Conservation (phyloP, 2,797 vertebrate species). For the Ctenochaetus hawaiiensis region DNA sequence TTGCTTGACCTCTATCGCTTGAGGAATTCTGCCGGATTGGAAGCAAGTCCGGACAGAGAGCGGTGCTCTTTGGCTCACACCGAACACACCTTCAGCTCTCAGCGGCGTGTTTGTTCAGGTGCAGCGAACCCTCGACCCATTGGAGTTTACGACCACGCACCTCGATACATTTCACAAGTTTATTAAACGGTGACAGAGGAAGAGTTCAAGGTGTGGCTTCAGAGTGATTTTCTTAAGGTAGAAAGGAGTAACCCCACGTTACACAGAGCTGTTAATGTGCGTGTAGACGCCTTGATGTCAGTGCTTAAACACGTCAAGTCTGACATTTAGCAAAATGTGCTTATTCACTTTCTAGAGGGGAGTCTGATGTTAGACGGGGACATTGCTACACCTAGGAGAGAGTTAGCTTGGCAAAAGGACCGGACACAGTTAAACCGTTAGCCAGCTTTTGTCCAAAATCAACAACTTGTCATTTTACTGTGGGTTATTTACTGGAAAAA, state of each 20-base stretch:
- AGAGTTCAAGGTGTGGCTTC: conserved; percentile 84
- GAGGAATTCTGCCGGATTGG: conserved; percentile 58
- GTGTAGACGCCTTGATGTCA: background rate
- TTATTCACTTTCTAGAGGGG: background rate
- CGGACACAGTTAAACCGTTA: no score
- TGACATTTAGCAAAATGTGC: background rate
- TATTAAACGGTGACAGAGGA: conserved; percentile 86
- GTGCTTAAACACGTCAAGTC: background rate
- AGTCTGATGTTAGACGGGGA: background rate
- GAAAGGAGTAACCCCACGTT: background rate
- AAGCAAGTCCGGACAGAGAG: conserved; percentile 19
- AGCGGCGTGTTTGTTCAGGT: conserved; percentile 93
- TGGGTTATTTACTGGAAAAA: background rate
- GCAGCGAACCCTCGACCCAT: conserved; percentile 76
- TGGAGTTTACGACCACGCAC: conserved; percentile 84
- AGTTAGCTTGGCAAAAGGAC: background rate
- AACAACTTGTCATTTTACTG: no score
- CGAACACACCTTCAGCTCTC: conserved; percentile 67
- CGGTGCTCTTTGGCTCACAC: conserved; percentile 14
- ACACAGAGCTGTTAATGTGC: background rate
- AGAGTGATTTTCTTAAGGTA: conserved; percentile 49
- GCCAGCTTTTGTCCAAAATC: background rate
- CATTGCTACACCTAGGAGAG: background rate
- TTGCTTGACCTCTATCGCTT: conserved; percentile 21
- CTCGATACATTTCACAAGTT: conserved; percentile 87